These are phyloP conservation scores for Drosophila pseudoananassae DNA, from an alignment of 1,140 invertebrate species.

Conservation along the genomic window DNA sequence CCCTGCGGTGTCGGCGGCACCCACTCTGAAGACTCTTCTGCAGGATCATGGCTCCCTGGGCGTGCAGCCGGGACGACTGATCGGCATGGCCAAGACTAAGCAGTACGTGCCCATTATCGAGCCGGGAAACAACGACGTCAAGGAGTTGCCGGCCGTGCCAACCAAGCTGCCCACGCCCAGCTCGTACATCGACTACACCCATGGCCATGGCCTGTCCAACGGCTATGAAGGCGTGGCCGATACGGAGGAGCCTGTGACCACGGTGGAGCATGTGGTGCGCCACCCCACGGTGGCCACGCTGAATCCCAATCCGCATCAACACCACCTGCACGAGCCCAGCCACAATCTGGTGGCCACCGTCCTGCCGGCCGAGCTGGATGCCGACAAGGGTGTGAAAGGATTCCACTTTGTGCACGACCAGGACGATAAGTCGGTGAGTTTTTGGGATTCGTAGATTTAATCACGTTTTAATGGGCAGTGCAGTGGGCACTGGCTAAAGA, in stretches of 20 bases:
- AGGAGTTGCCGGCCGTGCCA: conserved; percentile 23
- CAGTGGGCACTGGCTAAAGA: neutral
- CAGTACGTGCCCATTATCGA: conserved; percentile 80
- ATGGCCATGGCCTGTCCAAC: conserved; percentile 67
- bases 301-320: conserved; percentile 5
- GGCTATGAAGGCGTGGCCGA: conserved; percentile 67
- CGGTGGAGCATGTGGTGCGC: conserved; percentile 67
- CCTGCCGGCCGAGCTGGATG: conserved; percentile 51
- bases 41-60: conserved; percentile 44
- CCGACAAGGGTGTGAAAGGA: conserved; percentile 38
- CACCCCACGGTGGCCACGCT: conserved; percentile 51
- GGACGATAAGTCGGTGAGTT: conserved; percentile 61
- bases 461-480: conserved; percentile 3
- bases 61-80: conserved; percentile 61
- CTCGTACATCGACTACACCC: conserved; percentile 66
- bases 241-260: conserved; percentile 37
- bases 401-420: conserved; percentile 51
- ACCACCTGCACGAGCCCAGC: conserved; percentile 10
- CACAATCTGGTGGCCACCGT: conserved; percentile 44
- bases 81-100: conserved; percentile 73
- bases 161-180: conserved; percentile 61
- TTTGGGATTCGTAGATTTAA: conserved; percentile 5
- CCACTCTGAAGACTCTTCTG: conserved; percentile 18
- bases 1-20: neutral
- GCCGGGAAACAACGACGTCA: conserved; percentile 62